Evolutionary conservation across 2,113 vertebrate species (phyloP), one percentile per base, ranked within the genome.

Genomic region (Coptodon bakossiorum): DNA sequence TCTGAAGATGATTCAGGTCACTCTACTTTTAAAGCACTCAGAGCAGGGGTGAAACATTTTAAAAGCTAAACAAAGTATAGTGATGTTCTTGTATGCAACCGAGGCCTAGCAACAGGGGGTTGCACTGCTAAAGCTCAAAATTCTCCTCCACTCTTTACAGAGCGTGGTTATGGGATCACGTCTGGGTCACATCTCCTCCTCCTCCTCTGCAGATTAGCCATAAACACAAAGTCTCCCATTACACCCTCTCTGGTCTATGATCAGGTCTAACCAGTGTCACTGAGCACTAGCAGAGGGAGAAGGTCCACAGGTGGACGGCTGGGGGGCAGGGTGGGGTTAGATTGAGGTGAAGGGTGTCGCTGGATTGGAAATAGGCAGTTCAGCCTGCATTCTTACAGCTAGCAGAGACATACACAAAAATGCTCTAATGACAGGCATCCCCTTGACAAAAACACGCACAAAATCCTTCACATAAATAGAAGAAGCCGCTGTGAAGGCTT

Each of bases 181-280:
- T 93, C 93, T 94, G 89, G 93, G 90, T 94, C 90, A 90, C 14
- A 31, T 89, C 88, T 92, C 54, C 61, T 66, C 61, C 57, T 61
- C 83, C 84, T 85, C 79, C 84, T 86, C 81, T 61, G 81, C 24
- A 91, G 90, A 93, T 91, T 81, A 87, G 79, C 88, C 89, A 76
- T 54, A 73, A 94, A 90, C 83, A 80, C 78, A 50, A 36, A 66
- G 87, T 87, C 90, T 92, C 90, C 80, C 84, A 56, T 91, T 93
- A 90, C 90, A 88, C 63, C 52, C 87, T 38, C 80, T 79, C 38
- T 71, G 43, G 78, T 89, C 78, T 54, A 54, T 1, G 34, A 34
- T 43, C 5, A 13, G 53, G 61, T 81, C 45, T 63, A 57, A 54
- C 13, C 38, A 48, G 76, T 27, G 66, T 63, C 78, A 45, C 34